These are phyloP conservation scores for Andrena minutula DNA, from an alignment of 2,888 invertebrate genomes.

Conservation along the genomic window DNA sequence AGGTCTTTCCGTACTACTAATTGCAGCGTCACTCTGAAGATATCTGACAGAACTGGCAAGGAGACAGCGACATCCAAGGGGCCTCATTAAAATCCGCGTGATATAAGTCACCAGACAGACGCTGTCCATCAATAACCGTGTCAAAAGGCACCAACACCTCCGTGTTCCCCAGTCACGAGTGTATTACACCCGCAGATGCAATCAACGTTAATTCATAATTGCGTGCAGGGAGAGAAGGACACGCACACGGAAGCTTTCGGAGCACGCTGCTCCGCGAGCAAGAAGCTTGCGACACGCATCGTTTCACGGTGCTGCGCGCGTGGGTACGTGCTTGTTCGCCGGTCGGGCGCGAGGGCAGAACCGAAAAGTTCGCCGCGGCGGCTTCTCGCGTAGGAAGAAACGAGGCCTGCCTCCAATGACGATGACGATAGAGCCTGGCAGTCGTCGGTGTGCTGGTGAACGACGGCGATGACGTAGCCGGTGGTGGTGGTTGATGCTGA, in stretches of 20 bases:
- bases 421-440: conserved; percentile 49
- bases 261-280: no score
- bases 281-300: conserved; percentile 3
- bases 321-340: conserved; percentile 27
- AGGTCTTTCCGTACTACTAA: not conserved
- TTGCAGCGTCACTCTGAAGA: not conserved
- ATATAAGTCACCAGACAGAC: not conserved
- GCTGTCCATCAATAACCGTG: conserved; percentile 20
- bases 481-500: conserved; percentile 68
- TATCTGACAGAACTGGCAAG: not conserved
- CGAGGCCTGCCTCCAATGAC: conserved; percentile 65
- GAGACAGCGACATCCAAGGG: conserved; percentile 14
- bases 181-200: conserved; percentile 21
- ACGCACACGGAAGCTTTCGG: conserved; percentile 18
- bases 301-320: not conserved
- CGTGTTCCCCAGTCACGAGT: not conserved
- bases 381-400: conserved; percentile 71
- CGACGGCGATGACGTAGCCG: conserved; percentile 57
- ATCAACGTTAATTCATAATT: conserved; percentile 41
- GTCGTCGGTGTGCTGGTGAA: conserved; percentile 55
- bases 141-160: not conserved
- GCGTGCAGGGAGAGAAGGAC: conserved; percentile 25
- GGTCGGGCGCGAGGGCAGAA: conserved; percentile 44
- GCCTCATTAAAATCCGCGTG: conserved; percentile 15
- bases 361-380: conserved; percentile 56